These are phyloP conservation scores for Ranitomeya imitator DNA, from an alignment of 2,113 vertebrate species.

Conservation along the genomic window DNA sequence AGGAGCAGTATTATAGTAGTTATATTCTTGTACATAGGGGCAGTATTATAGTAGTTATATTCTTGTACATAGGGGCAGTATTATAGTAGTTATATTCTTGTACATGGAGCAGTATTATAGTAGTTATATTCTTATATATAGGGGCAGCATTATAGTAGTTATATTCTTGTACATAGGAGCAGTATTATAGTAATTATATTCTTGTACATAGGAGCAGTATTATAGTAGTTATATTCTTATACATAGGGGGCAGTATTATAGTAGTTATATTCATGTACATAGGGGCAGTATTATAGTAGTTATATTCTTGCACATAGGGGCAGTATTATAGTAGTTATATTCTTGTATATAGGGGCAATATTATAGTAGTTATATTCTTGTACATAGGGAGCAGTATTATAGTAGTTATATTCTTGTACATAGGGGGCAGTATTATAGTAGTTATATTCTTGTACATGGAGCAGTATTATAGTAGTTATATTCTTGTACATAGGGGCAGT, in stretches of 20 bases:
- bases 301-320: not conserved
- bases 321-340: not conserved
- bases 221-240: not conserved
- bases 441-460: not conserved
- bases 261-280: not conserved
- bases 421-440: not conserved
- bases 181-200: not conserved
- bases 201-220: not conserved
- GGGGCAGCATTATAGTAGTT: not conserved
- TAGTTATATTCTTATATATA: not conserved
- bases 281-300: not conserved
- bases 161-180: not conserved
- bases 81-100: not conserved
- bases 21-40: not conserved
- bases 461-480: slow-evolving; percentile 7
- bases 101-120: not conserved
- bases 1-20: not conserved
- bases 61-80: not conserved
- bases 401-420: not conserved
- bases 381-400: not conserved
- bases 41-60: slow-evolving; percentile 7
- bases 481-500: not conserved
- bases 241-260: not conserved
- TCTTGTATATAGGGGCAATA: not conserved
- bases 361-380: slow-evolving; percentile 13